Conservation (phyloP, 2,797 vertebrate genomes). For the Varecia variegata region DNA sequence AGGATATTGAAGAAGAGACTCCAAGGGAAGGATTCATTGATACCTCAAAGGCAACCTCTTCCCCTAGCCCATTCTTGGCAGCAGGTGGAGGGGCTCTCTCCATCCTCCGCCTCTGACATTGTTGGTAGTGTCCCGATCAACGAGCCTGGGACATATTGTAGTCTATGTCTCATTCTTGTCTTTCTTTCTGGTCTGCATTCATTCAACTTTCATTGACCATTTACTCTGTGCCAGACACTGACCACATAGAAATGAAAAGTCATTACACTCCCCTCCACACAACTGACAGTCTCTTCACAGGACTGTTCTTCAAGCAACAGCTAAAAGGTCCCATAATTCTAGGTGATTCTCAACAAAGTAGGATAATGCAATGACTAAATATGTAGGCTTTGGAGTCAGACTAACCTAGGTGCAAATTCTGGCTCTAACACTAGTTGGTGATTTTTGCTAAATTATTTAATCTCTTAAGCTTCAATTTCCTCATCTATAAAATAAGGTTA, state of each 20-base stretch:
- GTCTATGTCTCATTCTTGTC: background rate
- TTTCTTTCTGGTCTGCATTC: background rate
- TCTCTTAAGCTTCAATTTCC: background rate
- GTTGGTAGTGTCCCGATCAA: background rate
- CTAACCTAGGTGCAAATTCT: background rate
- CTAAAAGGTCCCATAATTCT: background rate
- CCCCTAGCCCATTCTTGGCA: background rate
- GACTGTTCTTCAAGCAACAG: background rate
- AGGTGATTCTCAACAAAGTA: background rate
- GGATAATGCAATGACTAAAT: background rate
- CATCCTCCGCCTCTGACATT: background rate
- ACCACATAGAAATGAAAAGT: background rate
- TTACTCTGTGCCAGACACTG: background rate
- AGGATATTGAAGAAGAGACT: background rate
- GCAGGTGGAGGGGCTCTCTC: too few species aligned
- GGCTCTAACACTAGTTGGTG: background rate
- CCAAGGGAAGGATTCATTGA: background rate
- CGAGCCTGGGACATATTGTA: background rate
- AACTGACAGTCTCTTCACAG: background rate
- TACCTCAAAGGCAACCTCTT: background rate
- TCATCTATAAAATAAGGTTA: slow-evolving; percentile 10
- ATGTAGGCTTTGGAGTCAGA: background rate
- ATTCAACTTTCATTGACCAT: background rate
- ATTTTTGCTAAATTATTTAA: slow-evolving; percentile 13
- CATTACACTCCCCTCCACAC: background rate